Conservation (phyloP, 53 echinoderm and acorn worm genomes). For the Arbacia lixula region DNA sequence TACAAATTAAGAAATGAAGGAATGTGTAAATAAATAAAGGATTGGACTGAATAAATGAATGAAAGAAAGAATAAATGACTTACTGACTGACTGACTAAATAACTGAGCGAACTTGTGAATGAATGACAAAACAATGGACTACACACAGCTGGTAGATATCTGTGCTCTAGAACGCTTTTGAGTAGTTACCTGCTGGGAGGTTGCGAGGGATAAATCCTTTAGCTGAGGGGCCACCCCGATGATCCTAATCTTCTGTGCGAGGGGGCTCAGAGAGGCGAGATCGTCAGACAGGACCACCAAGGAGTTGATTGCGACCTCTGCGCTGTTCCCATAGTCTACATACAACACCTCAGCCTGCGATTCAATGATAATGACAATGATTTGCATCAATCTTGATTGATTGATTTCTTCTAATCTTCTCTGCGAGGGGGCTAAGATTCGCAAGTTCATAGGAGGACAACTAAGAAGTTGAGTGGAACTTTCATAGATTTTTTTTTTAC, state of each 20-base stretch:
- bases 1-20: no score
- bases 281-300: constrained; percentile 26
- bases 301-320: constrained; percentile 10
- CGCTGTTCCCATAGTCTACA: constrained; percentile 51
- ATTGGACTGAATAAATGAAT: no score
- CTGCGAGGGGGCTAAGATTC: constrained; percentile 8
- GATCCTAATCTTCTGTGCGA: constrained; percentile 48
- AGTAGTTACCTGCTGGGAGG: no score
- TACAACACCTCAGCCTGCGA: constrained; percentile 35
- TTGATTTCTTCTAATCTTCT: constrained; percentile 31
- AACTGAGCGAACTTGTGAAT: no score
- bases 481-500: background rate
- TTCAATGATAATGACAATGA: no score
- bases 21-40: no score
- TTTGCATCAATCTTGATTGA: background rate
- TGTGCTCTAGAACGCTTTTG: no score
- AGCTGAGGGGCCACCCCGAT: constrained; percentile 35
- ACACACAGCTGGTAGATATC: no score
- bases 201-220: constrained; percentile 12
- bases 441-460: constrained; percentile 7
- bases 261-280: background rate
- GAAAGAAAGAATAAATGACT: no score
- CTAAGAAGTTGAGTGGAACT: constrained; percentile 7
- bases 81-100: no score
- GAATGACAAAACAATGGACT: no score